Evolutionary conservation across 2,888 invertebrate genomes (phyloP), one percentile per base, ranked within the genome.

Genomic region (Aporophyla lueneburgensis): DNA sequence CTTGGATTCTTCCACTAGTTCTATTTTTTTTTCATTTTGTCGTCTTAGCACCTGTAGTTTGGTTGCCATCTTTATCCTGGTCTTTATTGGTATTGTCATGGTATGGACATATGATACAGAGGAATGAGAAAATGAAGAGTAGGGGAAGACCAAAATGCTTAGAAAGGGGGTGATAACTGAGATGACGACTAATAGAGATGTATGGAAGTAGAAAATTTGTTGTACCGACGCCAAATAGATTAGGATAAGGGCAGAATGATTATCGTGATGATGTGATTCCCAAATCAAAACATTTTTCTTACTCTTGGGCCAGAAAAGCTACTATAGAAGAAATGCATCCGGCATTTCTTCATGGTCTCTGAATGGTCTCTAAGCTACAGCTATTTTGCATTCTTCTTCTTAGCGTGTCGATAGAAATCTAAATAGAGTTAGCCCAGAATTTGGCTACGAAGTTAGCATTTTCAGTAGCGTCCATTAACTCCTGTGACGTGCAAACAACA

Each of bases 1-100:
- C 84, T 79, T 81, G 84, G 80, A 70, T 63, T 24, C n/a, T 14
- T 19, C 24, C 51, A 58, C 53, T 49, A 66, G 10, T 71, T 59
- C 14, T 73, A 66, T 49, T 51, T 51, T 51, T 51, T 62, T 84
- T 70, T 70, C 51, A 66, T 78, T 68, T 74, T 51, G 58, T 67
- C 12, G 43, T 21, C 46, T 66, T 71, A 76, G 59, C 76, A 85
- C 72, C 70, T 33, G 24, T 56, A 46, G 16, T 68, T 53, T 0
- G 21, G 43, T 56, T 74, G 71, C 61, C 74, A 75, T 74, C 65
- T 53, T 53, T 33, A 49, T 24, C 65, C 0, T 46, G 5, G 9
- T 63, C 46, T 5, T 24, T 16, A 40, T 5, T 43, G n/a, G 21
- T 68, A 24, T 49, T 54, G 24, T 33, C 14, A 27, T 66, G 27